Evolutionary conservation across 37 sponge, comb jelly and placozoan genomes (phyloP), one percentile per base, ranked within the genome.

Genomic region (Lycopodina hypogea): DNA sequence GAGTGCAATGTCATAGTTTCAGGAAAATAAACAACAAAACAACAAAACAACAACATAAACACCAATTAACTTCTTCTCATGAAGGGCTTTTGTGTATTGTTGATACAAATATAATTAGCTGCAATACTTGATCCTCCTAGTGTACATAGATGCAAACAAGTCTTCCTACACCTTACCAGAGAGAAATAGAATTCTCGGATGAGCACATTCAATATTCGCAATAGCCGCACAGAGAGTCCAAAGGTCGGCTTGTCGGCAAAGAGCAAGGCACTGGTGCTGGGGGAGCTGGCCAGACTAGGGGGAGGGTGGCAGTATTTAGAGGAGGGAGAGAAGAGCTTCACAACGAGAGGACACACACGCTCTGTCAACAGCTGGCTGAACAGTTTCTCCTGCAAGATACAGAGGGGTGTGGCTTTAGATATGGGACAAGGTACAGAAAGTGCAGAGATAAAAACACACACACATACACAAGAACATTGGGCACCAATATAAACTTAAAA

Each of bases 321-420:
- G 34, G 84, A 56, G 21, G 95, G 98, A 3, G 98, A 97, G 89
- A 94, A 97, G 37, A 97, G 90, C 75, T 97, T 97, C 61, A 97
- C 90, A 39, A 94, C 73, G 36, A 97, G 81, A 2, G 98, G 95
- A 66, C 95, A 97, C 23, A 94, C 91, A 21, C 98, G 75, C 83
- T 97, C 98, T 42, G 92, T 97, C 35, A 97, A 72, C 70, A 97
- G 72, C 56, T 81, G 87, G 51, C 87, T 86, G 57, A 85, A 85
- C 26, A 85, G 41, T 28, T 79, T 78, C 75, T 85, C 86, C 86
- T 85, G 66, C 56, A 53, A 12, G 9, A 32, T 6, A 34, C n/a
- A 35, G 3, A 67, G 68, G 15, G 12, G 60, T 28, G 55, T 12
- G 19, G 29, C 29, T 9, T 23, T 62, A 8, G 19, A 18, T 36